Evolutionary conservation across 1,140 invertebrate genomes (phyloP).

Genomic region (Zaprionus kolodkinae): DNA sequence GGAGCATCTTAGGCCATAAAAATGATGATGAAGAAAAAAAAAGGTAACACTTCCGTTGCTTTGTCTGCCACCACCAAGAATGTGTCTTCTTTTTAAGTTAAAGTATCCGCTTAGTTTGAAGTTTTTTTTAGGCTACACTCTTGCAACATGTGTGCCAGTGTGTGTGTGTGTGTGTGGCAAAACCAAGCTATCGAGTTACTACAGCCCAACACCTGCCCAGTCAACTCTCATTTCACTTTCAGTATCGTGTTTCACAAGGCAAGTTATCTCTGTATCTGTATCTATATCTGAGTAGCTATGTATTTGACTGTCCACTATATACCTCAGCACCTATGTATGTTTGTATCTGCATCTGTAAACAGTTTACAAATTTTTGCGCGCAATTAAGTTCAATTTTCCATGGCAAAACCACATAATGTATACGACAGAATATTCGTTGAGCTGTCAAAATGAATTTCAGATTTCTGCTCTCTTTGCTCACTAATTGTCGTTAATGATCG

Average conservation of each 20-base stretch:
- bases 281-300: too few species aligned
- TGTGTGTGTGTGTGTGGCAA: constrained; percentile 24
- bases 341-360: constrained; percentile 8
- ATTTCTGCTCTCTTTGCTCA: constrained; percentile 25
- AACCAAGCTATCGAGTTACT: constrained; percentile 34
- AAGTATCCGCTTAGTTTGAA: constrained; percentile 12
- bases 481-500: constrained; percentile 62
- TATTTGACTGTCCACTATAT: background rate
- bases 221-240: constrained; percentile 29
- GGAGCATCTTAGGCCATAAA: constrained; percentile 42
- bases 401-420: constrained; percentile 32
- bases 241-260: constrained; percentile 39
- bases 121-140: background rate
- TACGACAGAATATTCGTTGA: constrained; percentile 37
- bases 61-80: constrained; percentile 5
- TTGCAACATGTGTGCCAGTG: background rate
- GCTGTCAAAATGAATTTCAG: constrained; percentile 52
- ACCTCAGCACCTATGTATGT: constrained; percentile 3
- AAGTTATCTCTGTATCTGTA: constrained; percentile 12
- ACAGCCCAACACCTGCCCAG: constrained; percentile 23
- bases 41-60: constrained; percentile 55
- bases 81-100: constrained; percentile 13
- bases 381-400: constrained; percentile 53
- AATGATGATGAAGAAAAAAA: background rate
- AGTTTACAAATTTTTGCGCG: constrained; percentile 44